These are phyloP conservation scores for Sycobia sp. DNA, from an alignment of 1,140 invertebrate genomes.

Conservation along the genomic window DNA sequence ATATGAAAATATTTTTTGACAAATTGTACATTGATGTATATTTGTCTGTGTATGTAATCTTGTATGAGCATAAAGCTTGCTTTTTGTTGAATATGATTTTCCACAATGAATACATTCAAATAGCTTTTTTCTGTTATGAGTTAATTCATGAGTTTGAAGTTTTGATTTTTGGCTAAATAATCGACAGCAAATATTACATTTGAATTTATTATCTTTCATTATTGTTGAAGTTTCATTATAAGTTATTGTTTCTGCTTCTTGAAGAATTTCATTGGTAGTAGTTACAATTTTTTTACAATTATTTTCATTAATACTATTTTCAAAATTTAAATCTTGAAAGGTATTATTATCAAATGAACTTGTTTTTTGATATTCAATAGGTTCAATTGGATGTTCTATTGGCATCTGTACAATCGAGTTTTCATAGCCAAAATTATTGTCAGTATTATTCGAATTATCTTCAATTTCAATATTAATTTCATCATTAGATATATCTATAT, in stretches of 20 bases:
- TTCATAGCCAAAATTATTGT: slow-evolving; percentile 43
- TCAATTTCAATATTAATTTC: slow-evolving; percentile 50
- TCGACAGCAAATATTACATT: slow-evolving; percentile 57
- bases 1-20: slow-evolving; percentile 57
- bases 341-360: slow-evolving; percentile 34
- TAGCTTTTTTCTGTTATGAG: slow-evolving; percentile 51
- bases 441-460: slow-evolving; percentile 46
- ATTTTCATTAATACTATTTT: slow-evolving; percentile 10
- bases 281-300: slow-evolving; percentile 2
- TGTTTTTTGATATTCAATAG: slow-evolving; percentile 43
- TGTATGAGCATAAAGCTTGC: slow-evolving; percentile 56
- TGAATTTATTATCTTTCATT: slow-evolving; percentile 43
- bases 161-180: slow-evolving; percentile 57
- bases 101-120: slow-evolving; percentile 53
- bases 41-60: slow-evolving; percentile 55
- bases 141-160: slow-evolving; percentile 52
- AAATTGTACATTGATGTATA: slow-evolving; percentile 54
- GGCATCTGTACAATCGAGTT: slow-evolving; percentile 37
- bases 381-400: slow-evolving; percentile 44
- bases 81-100: slow-evolving; percentile 55
- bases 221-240: background rate
- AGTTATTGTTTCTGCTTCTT: background rate
- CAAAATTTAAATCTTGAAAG: slow-evolving; percentile 38
- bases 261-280: background rate
- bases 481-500: slow-evolving; percentile 48